A percentile compares a stretch with the other conserved stretches of the same genome.
phyloP scores from a whole-genome alignment of 2,113 vertebrate genomes.

The Lophotis ruficrista region DNA sequence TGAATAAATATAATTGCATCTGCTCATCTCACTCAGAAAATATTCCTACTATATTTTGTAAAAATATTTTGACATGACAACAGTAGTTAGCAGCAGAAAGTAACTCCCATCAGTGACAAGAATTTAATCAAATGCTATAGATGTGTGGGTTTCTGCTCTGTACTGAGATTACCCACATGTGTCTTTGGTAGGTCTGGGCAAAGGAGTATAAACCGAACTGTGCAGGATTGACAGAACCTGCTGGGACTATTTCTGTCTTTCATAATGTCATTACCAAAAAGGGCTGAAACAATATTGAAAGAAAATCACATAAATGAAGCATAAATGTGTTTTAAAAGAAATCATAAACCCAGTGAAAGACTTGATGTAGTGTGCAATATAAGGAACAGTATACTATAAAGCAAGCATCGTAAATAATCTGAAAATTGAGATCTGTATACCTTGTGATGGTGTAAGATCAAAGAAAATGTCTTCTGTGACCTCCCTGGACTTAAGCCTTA shows the following conservation, averaged over 20 bases:
- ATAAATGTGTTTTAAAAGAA: not conserved
- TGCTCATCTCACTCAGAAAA: not conserved
- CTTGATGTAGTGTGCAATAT: not conserved
- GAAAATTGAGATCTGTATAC: not conserved
- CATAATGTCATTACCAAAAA: not conserved
- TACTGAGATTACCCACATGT: not conserved
- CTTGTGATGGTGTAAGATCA: not conserved
- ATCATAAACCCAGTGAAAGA: not conserved
- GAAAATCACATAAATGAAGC: not conserved
- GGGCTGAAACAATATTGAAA: not conserved
- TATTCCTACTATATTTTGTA: not conserved
- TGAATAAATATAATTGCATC: not conserved
- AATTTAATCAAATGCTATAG: not conserved
- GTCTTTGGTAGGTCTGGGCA: not conserved
- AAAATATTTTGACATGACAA: not conserved
- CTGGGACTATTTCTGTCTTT: not conserved
- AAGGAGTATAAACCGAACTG: not conserved
- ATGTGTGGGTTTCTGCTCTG: not conserved
- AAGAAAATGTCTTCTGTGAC: not conserved
- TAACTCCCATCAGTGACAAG: not conserved
- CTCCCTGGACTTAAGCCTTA: not conserved
- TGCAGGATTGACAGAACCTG: not conserved
- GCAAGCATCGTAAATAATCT: not conserved
- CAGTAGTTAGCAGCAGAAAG: not conserved
- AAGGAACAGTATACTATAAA: not conserved